Conservation (phyloP, 2,888 invertebrate genomes). For the Iselma pallidipennis region DNA sequence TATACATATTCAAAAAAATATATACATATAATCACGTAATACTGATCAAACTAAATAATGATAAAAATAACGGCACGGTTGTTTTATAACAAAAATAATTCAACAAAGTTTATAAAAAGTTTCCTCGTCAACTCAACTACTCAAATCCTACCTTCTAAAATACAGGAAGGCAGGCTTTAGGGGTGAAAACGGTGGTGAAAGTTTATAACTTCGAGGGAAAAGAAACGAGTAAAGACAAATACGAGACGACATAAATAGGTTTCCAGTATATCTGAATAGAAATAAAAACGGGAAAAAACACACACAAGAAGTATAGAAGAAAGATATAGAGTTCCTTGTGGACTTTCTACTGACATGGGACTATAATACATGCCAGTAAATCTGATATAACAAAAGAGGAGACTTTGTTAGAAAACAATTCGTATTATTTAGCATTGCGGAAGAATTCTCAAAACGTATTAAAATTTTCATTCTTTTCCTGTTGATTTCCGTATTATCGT, state of each 20-base stretch:
- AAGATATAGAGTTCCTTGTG: neutral
- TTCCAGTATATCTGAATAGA: neutral
- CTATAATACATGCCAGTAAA: neutral
- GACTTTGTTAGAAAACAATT: neutral
- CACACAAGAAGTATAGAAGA: too few species aligned
- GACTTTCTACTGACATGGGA: neutral
- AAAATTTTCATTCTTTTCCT: neutral
- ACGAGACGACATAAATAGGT: neutral
- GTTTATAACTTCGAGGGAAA: neutral
- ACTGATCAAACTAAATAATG: too few species aligned
- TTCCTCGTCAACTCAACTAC: too few species aligned
- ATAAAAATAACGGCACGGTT: too few species aligned
- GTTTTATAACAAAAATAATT: too few species aligned
- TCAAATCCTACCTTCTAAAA: too few species aligned
- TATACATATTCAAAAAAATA: too few species aligned
- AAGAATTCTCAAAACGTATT: neutral
- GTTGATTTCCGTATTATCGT: neutral
- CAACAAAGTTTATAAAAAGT: too few species aligned
- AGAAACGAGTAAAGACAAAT: neutral
- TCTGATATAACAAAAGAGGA: neutral
- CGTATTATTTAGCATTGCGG: neutral
- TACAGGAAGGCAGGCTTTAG: too few species aligned
- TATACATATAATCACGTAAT: too few species aligned
- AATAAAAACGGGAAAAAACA: neutral
- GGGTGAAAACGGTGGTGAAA: neutral